Evolutionary conservation across 2,888 invertebrate genomes (phyloP), one percentile per base, ranked within the genome.

Genomic region (Caenorhabditis doughertyi): DNA sequence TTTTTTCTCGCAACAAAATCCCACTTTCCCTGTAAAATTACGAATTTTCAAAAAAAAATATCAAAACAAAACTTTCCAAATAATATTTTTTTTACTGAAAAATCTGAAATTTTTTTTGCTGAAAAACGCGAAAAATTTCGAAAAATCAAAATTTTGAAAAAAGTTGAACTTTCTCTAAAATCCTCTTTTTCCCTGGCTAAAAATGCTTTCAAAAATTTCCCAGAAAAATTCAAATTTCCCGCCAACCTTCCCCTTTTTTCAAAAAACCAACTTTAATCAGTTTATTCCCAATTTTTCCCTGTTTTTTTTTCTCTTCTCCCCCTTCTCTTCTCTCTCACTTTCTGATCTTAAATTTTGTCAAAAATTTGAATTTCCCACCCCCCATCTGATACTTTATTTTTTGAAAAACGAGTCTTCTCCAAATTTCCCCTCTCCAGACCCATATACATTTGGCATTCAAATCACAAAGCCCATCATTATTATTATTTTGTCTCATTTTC

Each of bases 131-230:
- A 13, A 56, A 29, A 29, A 56, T 23, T 27, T 27, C 9, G 27
- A 16, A 55, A 55, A 55, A 55, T 21, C 5, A 27, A 5, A 58
- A 35, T 58, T 58, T n/a, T 21, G 35, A 32, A 58, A 55, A 55
- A 27, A 27, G 13, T 44, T 16, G 25, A 35, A 60, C 23, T 62
- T 44, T 39, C 9, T 32, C 39, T 16, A 39, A 13, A 39, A 29
- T n/a, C 9, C 5, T 47, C 18, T 47, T 32, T 32, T 32, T 32
- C 32, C 32, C 32, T 4, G 32, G 5, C 32, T 32, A 32, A 32
- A 32, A 32, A 32, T 32, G 5, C n/a, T n/a, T n/a, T n/a, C n/a
- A n/a, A n/a, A n/a, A n/a, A n/a, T n/a, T n/a, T n/a, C n/a, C 39
- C 3, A 5, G 11, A 39, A 39, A 39, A 39, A 27, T 21, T 44